These are phyloP conservation scores for Noctua janthe DNA, from an alignment of 2,888 invertebrate species.

Conservation along the genomic window DNA sequence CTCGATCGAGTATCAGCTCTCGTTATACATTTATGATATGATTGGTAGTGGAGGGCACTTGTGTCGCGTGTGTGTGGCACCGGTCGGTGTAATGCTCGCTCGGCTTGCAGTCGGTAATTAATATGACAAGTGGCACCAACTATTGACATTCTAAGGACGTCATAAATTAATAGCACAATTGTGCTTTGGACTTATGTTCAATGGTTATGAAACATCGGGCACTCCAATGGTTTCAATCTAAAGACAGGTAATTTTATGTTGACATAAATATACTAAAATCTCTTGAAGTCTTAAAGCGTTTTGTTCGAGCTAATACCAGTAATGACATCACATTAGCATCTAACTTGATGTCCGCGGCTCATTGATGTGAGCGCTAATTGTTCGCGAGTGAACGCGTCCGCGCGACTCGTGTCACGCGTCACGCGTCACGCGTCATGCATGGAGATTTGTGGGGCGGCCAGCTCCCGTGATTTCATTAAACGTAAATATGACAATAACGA, in stretches of 20 bases:
- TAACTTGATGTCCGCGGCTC: slow-evolving; percentile 42
- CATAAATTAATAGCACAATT: slow-evolving; percentile 34
- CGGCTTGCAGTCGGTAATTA: slow-evolving; percentile 32
- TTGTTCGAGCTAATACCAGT: not conserved
- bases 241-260: not conserved
- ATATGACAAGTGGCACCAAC: slow-evolving; percentile 48
- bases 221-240: not conserved
- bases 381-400: slow-evolving; percentile 7
- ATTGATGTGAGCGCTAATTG: slow-evolving; percentile 41
- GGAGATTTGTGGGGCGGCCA: slow-evolving; percentile 13
- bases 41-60: slow-evolving; percentile 19
- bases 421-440: slow-evolving; percentile 21
- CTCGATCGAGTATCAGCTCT: slow-evolving; percentile 28
- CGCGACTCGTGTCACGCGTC: not conserved
- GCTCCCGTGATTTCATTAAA: slow-evolving; percentile 30
- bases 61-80: slow-evolving; percentile 1
- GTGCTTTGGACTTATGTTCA: slow-evolving; percentile 8
- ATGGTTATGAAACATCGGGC: not conserved
- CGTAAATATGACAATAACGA: slow-evolving; percentile 15
- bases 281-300: slow-evolving; percentile 12
- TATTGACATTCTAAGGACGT: slow-evolving; percentile 34
- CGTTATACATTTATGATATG: slow-evolving; percentile 1
- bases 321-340: slow-evolving; percentile 20
- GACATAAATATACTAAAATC: not conserved
- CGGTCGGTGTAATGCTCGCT: not conserved